Percentiles rank a stretch among this genome's conserved stretches.
phyloP scores from a whole-genome alignment of 2,888 invertebrate genomes.

The Atrina japonica region DNA sequence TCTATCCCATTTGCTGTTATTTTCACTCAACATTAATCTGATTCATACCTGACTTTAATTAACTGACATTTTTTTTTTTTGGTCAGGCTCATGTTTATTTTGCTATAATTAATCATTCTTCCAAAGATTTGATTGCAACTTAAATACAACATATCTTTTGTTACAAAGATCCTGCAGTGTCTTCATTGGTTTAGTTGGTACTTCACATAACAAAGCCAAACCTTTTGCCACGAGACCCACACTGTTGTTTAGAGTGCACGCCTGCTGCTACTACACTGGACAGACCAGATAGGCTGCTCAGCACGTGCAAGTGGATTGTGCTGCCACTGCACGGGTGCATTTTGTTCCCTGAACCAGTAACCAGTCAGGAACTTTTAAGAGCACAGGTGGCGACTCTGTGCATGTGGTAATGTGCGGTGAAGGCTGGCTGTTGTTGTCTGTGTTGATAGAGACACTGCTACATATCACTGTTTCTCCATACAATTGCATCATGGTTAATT shows the following conservation, averaged over 20 bases:
- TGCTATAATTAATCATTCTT: too few species aligned
- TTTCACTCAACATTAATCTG: too few species aligned
- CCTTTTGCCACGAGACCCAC: slow-evolving; percentile 3
- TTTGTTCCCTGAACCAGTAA: background rate
- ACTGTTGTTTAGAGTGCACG: background rate
- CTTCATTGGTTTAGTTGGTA: background rate
- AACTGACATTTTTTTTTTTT: too few species aligned
- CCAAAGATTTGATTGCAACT: too few species aligned
- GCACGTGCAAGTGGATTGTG: too few species aligned
- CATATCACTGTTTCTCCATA: slow-evolving; percentile 27
- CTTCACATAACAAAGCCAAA: background rate
- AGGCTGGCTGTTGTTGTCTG: slow-evolving; percentile 21
- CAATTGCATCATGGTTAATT: slow-evolving; percentile 34
- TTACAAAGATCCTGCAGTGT: too few species aligned
- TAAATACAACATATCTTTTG: too few species aligned
- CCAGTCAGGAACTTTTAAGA: slow-evolving; percentile 7
- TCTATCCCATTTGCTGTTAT: too few species aligned
- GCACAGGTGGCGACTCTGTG: slow-evolving; percentile 15
- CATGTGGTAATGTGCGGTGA: slow-evolving; percentile 4
- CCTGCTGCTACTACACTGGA: slow-evolving; percentile 1
- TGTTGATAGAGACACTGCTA: slow-evolving; percentile 32
- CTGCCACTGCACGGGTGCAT: too few species aligned
- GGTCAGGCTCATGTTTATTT: too few species aligned
- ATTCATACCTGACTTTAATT: too few species aligned
- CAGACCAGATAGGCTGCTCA: too few species aligned